Base-by-base conservation (phyloP, 2,113 vertebrate species). In the Rana temporaria region DNA sequence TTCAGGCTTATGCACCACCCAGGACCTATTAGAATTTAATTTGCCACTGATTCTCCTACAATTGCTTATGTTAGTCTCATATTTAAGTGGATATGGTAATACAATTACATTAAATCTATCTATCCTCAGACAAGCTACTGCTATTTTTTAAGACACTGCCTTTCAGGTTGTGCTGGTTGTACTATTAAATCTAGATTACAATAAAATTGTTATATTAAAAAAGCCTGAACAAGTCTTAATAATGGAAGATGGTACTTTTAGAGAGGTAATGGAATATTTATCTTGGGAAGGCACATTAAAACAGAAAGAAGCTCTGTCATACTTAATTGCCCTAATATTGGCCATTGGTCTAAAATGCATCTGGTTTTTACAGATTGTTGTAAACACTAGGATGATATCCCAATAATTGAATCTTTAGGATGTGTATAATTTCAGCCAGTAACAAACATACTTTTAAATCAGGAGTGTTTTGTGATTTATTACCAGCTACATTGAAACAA, bases 221-320 rank as follows among this genome's bases (percentile, higher is more conserved):
- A 67, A 83, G 53, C 71, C 20, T 76, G 53, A 66, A 83, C 81
- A 76, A 60, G 63, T 76, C 53, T 59, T 83, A 83, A 68, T 83
- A 75, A 83, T 76, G 71, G 81, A 83, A 75, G 65, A 75, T 30
- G 63, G 71, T 68, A 42, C 53, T 68, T 52, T 83, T 52, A 60
- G 55, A 83, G 71, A 59, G 72, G 72, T 83, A 83, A 83, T 83
- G 81, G 81, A 83, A 83, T 83, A 83, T 83, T 83, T 83, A 83
- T 83, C 81, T 83, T 83, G 34, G 53, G 19, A 76, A 83, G 81
- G 68, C 81, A 67, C 81, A 83, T 83, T 83, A 83, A 83, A 83
- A 83, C 71, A 76, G 63, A 83, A 67, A 83, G 64, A 59, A 64
- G 59, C 63, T 83, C 81, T 83, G 81, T 83, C 81, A 83, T 83